Conservation (phyloP, 2,113 vertebrate species). For the Pangasianodon gigas region DNA sequence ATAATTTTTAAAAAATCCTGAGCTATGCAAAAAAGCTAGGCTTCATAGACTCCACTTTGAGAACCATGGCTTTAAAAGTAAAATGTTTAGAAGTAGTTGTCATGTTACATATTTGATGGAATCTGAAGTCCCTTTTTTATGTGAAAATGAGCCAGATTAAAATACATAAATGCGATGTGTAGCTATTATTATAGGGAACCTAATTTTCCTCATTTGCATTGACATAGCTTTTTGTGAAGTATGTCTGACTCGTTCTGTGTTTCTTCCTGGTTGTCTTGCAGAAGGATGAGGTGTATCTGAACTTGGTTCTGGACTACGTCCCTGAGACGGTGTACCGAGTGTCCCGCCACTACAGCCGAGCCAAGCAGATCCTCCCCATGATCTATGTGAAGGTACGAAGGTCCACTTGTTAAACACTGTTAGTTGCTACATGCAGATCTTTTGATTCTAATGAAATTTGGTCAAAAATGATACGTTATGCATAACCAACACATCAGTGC, state of each 20-base stretch:
- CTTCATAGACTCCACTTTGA: not conserved
- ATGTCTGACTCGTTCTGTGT: not conserved
- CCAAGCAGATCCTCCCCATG: slow-evolving; percentile 88
- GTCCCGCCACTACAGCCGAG: slow-evolving; percentile 87
- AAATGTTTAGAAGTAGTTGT: not conserved
- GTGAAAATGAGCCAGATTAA: not conserved
- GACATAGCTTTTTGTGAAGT: not conserved
- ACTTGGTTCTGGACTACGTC: slow-evolving; percentile 89
- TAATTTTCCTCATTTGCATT: not conserved
- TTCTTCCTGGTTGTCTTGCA: slow-evolving; percentile 60
- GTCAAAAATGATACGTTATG: not conserved
- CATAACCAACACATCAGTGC: not conserved
- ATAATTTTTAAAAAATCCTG: not conserved
- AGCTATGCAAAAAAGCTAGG: not conserved
- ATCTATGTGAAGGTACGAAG: slow-evolving; percentile 85
- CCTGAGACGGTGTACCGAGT: slow-evolving; percentile 90
- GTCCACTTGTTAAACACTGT: not conserved
- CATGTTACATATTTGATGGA: too few species aligned
- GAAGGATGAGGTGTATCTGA: slow-evolving; percentile 90
- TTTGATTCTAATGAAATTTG: not conserved
- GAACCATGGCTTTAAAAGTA: not conserved
- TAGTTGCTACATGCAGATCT: not conserved
- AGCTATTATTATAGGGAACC: not conserved
- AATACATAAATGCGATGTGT: not conserved
- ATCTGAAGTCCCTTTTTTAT: too few species aligned